Percentiles rank a stretch among this genome's conserved stretches.
These are phyloP conservation scores for Myrmecobius fasciatus DNA, from an alignment of 2,113 vertebrate genomes.

Conservation along the genomic window DNA sequence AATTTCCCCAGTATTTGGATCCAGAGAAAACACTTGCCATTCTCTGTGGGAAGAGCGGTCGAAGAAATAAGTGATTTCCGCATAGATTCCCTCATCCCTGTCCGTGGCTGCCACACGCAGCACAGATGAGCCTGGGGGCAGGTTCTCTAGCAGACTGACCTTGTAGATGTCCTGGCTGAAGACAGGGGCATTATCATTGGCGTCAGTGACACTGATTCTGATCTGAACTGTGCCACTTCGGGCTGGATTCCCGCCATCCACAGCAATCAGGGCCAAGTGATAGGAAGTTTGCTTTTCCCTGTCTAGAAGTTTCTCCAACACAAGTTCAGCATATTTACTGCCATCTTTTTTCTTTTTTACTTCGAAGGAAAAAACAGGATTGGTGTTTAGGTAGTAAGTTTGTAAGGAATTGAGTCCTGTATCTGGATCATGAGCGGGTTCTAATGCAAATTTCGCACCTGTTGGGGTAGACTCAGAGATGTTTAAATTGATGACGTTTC, in stretches of 20 bases:
- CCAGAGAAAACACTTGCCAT: conserved; percentile 69
- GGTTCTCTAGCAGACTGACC: conserved; percentile 71
- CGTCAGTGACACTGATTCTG: conserved; percentile 73
- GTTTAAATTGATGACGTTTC: conserved; percentile 71
- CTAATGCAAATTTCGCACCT: conserved; percentile 70
- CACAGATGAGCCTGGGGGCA: conserved; percentile 61
- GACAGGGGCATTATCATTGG: conserved; percentile 81
- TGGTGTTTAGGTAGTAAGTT: conserved; percentile 75
- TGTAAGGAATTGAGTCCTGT: conserved; percentile 77
- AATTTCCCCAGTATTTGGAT: conserved; percentile 76
- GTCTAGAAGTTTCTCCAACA: conserved; percentile 78
- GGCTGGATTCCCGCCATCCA: conserved; percentile 72
- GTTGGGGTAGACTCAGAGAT: conserved; percentile 73
- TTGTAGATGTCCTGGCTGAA: conserved; percentile 77
- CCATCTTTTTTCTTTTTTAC: conserved; percentile 72
- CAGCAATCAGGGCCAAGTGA: conserved; percentile 73
- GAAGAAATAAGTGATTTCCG: conserved; percentile 77
- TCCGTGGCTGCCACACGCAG: conserved; percentile 76
- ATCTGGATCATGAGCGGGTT: conserved; percentile 79
- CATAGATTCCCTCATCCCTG: conserved; percentile 78
- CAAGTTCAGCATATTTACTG: conserved; percentile 77
- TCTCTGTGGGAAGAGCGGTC: conserved; percentile 59
- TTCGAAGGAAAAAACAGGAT: conserved; percentile 77
- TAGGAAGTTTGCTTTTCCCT: conserved; percentile 74
- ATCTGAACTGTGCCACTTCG: conserved; percentile 71